phyloP scores from a whole-genome alignment of 2,888 invertebrate species.

The Eledona agricola region DNA sequence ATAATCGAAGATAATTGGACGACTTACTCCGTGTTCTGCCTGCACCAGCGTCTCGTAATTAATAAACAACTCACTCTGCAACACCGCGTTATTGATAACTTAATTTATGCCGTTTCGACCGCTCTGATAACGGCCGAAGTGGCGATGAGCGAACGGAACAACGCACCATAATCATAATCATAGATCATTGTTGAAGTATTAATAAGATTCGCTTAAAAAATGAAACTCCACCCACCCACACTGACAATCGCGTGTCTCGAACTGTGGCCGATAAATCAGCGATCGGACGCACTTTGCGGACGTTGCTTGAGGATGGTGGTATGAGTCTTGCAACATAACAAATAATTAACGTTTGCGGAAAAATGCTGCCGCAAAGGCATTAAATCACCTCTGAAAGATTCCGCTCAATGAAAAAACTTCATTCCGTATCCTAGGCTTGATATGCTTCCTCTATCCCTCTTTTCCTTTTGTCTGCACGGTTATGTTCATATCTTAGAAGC shows the following conservation, averaged over 20 bases:
- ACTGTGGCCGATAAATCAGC: slow-evolving; percentile 34
- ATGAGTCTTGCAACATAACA: slow-evolving; percentile 26
- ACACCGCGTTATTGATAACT: slow-evolving; percentile 50
- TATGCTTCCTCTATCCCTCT: too few relatives aligned
- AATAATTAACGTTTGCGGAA: slow-evolving; percentile 30
- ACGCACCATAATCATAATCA: slow-evolving; percentile 32
- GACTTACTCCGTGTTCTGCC: slow-evolving; percentile 50
- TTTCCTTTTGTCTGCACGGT: too few relatives aligned
- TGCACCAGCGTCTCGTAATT: slow-evolving; percentile 40
- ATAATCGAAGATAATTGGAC: slow-evolving; percentile 60
- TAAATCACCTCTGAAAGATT: too few relatives aligned
- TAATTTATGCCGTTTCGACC: slow-evolving; percentile 42
- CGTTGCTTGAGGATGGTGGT: slow-evolving; percentile 28
- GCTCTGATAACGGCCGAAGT: slow-evolving; percentile 20
- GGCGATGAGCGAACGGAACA: slow-evolving; percentile 3
- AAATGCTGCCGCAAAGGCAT: too few relatives aligned
- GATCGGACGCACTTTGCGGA: slow-evolving; percentile 35
- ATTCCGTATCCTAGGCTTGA: too few relatives aligned
- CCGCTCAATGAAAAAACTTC: too few relatives aligned
- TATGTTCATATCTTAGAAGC: too few relatives aligned
- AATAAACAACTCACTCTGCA: slow-evolving; percentile 42
- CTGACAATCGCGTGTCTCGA: slow-evolving; percentile 40
- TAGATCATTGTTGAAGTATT: slow-evolving; percentile 36
- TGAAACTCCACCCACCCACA: slow-evolving; percentile 34
- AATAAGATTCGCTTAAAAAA: slow-evolving; percentile 25